Evolutionary conservation across 1,140 invertebrate species (phyloP).

Genomic region (Pseudomyrmex cubaensis): DNA sequence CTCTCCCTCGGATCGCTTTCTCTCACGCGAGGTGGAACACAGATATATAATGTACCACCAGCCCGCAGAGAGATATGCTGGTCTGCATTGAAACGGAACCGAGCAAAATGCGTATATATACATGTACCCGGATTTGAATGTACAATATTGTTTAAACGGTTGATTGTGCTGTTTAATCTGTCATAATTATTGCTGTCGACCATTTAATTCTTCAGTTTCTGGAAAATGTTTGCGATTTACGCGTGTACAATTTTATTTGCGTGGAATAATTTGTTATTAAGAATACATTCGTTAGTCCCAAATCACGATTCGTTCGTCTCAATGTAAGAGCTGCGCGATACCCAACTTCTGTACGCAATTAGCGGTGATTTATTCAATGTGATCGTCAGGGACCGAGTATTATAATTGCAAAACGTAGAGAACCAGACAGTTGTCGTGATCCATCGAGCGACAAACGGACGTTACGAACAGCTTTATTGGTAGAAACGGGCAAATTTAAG

Average conservation of each 20-base stretch:
- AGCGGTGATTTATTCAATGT: constrained; percentile 15
- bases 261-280: no score
- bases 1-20: neutral
- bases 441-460: neutral
- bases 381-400: constrained; percentile 4
- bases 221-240: neutral
- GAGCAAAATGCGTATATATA: constrained; percentile 1
- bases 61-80: neutral
- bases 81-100: neutral
- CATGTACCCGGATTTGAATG: neutral
- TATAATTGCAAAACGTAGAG: constrained; percentile 44
- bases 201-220: neutral
- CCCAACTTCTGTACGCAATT: neutral
- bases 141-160: neutral
- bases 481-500: constrained; percentile 46
- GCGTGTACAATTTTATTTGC: neutral
- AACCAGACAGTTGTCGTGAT: constrained; percentile 11
- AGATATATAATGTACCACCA: constrained; percentile 38
- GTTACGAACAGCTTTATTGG: constrained; percentile 28
- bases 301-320: neutral
- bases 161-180: constrained; percentile 5
- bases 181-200: constrained; percentile 1
- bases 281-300: neutral
- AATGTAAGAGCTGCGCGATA: neutral
- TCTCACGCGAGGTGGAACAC: constrained; percentile 23